These are phyloP conservation scores for Tetrapedia diversipes DNA, from an alignment of 2,888 invertebrate genomes.

Conservation along the genomic window DNA sequence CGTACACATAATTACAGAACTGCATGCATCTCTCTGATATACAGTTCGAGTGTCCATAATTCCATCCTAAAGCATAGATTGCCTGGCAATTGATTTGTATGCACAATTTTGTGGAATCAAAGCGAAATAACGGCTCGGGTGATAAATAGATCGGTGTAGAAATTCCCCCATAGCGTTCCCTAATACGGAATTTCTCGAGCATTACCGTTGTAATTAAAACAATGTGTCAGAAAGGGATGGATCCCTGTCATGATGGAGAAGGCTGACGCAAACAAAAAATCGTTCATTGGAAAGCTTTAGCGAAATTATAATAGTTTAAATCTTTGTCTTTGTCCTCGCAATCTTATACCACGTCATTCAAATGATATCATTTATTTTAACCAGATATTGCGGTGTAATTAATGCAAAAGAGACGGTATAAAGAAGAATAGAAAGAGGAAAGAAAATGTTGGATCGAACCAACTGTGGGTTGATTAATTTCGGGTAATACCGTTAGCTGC, in stretches of 20 bases:
- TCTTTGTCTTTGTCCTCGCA: too few species aligned
- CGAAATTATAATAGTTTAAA: too few species aligned
- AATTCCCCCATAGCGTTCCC: slow-evolving; percentile 30
- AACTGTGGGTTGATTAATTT: neutral
- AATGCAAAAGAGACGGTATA: too few species aligned
- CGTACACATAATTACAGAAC: slow-evolving; percentile 35
- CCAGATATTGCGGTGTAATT: too few species aligned
- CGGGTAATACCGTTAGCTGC: too few species aligned
- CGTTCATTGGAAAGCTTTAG: too few species aligned
- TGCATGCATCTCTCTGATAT: slow-evolving; percentile 32
- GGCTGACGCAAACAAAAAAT: too few species aligned
- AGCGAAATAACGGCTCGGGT: slow-evolving; percentile 33
- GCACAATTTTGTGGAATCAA: slow-evolving; percentile 35
- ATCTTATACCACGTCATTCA: too few species aligned
- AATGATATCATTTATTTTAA: too few species aligned
- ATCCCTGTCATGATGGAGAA: too few species aligned
- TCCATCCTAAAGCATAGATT: slow-evolving; percentile 34
- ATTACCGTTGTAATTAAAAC: slow-evolving; percentile 31
- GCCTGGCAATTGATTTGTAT: slow-evolving; percentile 51
- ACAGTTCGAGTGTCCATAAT: slow-evolving; percentile 41
- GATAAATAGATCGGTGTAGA: slow-evolving; percentile 48
- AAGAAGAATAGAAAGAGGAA: neutral
- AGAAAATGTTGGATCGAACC: neutral
- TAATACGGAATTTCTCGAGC: slow-evolving; percentile 28
- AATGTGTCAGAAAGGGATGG: neutral